These are phyloP conservation scores for Ifrita kowaldi DNA, from an alignment of 2,113 vertebrate genomes.

Conservation along the genomic window DNA sequence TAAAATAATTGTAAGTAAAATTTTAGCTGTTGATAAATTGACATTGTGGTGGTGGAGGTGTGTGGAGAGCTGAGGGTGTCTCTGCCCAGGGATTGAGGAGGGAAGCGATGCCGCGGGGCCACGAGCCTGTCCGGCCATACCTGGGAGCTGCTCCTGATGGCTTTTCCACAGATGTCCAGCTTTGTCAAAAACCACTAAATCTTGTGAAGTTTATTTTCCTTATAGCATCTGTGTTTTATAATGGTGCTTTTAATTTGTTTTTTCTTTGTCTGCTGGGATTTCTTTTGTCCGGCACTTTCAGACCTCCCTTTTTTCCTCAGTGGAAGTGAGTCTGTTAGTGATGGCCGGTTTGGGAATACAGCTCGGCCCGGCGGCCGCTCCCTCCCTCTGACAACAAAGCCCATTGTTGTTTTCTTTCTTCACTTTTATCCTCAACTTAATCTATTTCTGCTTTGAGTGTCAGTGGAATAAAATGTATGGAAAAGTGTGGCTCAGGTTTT, in stretches of 20 bases:
- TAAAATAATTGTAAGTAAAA: background rate
- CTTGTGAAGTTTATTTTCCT: constrained; percentile 93
- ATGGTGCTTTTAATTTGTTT: constrained; percentile 96
- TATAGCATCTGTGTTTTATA: constrained; percentile 98
- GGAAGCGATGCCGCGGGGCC: constrained; percentile 11
- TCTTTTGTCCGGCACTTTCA: constrained; percentile 83
- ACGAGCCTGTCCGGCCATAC: constrained; percentile 56
- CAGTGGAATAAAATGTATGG: constrained; percentile 63
- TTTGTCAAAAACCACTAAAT: constrained; percentile 89
- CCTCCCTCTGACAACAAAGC: constrained; percentile 59
- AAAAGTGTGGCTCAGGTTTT: constrained; percentile 47
- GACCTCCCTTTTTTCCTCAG: constrained; percentile 70
- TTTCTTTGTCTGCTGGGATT: constrained; percentile 88
- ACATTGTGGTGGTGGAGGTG: constrained; percentile 14
- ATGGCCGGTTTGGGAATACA: constrained; percentile 82
- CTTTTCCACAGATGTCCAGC: constrained; percentile 89
- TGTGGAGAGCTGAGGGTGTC: background rate
- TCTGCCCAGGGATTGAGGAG: background rate
- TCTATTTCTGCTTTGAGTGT: constrained; percentile 67
- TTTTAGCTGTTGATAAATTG: background rate
- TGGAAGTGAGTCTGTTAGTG: constrained; percentile 86
- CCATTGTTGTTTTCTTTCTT: constrained; percentile 71
- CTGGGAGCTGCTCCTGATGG: constrained; percentile 82
- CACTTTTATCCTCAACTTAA: constrained; percentile 67
- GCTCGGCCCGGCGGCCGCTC: constrained; percentile 66